Base-by-base conservation (phyloP, 1,140 invertebrate genomes). In the Leptopilina boulardi region DNA sequence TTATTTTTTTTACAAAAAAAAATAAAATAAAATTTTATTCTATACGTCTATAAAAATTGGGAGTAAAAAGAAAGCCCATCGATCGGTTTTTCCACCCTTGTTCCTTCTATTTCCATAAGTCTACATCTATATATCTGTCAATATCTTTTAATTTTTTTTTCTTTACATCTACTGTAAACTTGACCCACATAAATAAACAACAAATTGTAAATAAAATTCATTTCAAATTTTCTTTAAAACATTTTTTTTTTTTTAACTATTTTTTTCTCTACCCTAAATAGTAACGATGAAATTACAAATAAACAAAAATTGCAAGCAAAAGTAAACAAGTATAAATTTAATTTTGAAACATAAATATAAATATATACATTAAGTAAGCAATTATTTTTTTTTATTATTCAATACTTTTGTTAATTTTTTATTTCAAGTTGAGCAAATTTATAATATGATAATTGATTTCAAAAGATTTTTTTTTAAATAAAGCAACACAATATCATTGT, bases 101-200 rank as follows among this genome's bases (percentile, higher is more conserved):
- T 51, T 51, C 47, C 47, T 51, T 51, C 47, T 51, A 51, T 51
- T 51, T 51, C 47, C 47, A 51, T 18, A 51, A 51, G 47, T 51
- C 5, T 51, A n/a, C n/a, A 51, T 51, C 15, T 51, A 51, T 51
- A 51, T 51, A n/a, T 51, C 47, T 51, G 15, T n/a, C 47, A 18
- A 51, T 51, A 51, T 18, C 47, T 51, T 51, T 51, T 6, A 51
- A 51, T 18, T 51, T 51, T 6, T n/a, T 18, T 51, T 51, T 51
- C 47, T 51, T 51, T 51, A 51, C 15, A 51, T 51, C 15, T 51
- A 4, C 18, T n/a, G 15, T 8, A n/a, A 51, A 51, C 47, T 51
- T 51, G 47, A 51, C 47, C 47, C n/a, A n/a, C 15, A 51, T 51
- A 18, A 44, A 44, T n/a, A 44, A 44, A 15, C 2, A 15, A n/a